Evolutionary conservation across 2,797 vertebrate genomes (phyloP), one percentile per base, ranked within the genome.

Genomic region (Bovichtus diacanthus): DNA sequence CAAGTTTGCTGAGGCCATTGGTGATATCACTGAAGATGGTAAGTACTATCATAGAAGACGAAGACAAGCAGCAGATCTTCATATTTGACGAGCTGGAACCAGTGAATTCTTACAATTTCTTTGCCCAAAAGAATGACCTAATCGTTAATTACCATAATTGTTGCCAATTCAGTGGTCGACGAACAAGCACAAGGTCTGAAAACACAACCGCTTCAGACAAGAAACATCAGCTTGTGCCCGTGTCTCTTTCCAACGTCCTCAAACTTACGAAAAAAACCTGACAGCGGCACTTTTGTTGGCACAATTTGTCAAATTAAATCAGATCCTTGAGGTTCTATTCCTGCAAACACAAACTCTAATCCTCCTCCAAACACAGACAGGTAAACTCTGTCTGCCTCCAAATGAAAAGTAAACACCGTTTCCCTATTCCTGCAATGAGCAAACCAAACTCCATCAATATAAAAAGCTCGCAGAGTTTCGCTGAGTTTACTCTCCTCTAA

Each of bases 331-430:
- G 23, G 10, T 64, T 60, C 7, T 27, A 0, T 12, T 55, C 6
- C 43, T 27, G 19, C 49, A 58, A 69, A 54, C 61, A 39, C 34
- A 12, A 10, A 41, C 38, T 50, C 11, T 0, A 0, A 8, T 25
- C 41, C 21, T 27, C 9, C 39, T 34, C 11, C 67, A 68, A 58
- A 74, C 1, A 65, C 66, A 78, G 67, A 58, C 81, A 69, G 41
- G 39, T 60, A 44, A 63, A 44, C 60, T 70, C 69, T 31, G 55
- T 50, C 39, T 41, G 55, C 46, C 44, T 65, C 64, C 54, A 80
- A 59, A 82, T 79, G 65, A 66, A 76, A 85, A 71, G 70, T 10
- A 81, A 85, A 76, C 73, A 68, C 25, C 18, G n/a, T n/a, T 31
- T 18, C 36, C 69, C 3, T 19, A 2, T 25, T 69, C 31, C 56